These are phyloP conservation scores for Calephelis nemesis DNA, from an alignment of 1,140 invertebrate genomes.

Conservation along the genomic window DNA sequence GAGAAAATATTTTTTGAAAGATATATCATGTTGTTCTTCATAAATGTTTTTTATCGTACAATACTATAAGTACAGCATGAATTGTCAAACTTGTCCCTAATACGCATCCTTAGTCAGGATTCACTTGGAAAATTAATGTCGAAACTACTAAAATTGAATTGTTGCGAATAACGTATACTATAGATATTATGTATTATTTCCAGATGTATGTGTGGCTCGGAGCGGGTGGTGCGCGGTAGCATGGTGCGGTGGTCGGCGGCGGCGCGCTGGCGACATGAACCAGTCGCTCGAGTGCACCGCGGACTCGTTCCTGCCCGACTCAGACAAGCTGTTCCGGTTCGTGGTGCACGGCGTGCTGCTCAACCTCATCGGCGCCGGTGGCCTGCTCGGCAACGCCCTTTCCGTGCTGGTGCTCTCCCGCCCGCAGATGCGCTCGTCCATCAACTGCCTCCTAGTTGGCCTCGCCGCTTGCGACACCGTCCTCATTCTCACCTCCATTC, in stretches of 20 bases:
- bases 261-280: constrained; percentile 47
- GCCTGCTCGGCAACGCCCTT: constrained; percentile 93
- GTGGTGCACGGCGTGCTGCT: constrained; percentile 91
- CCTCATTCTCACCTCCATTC: constrained; percentile 91
- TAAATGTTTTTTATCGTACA: no score
- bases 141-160: no score
- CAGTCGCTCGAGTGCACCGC: constrained; percentile 63
- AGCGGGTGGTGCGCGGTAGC: constrained; percentile 5
- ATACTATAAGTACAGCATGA: no score
- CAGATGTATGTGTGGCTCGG: constrained; percentile 1
- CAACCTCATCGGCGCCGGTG: constrained; percentile 89
- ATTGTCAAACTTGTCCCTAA: no score
- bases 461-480: constrained; percentile 94
- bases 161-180: not conserved
- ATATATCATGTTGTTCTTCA: no score
- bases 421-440: constrained; percentile 95
- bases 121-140: no score
- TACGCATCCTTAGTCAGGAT: no score
- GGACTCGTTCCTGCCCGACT: constrained; percentile 63
- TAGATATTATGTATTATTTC: not conserved
- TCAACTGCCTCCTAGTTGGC: constrained; percentile 95
- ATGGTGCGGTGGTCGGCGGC: constrained; percentile 28
- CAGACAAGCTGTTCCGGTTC: constrained; percentile 85
- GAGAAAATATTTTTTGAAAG: no score
- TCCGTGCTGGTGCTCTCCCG: constrained; percentile 94